Percentiles rank a stretch among this genome's conserved stretches.
Conservation (phyloP, 1,140 invertebrate species). For the Hydropsyche tenuis region DNA sequence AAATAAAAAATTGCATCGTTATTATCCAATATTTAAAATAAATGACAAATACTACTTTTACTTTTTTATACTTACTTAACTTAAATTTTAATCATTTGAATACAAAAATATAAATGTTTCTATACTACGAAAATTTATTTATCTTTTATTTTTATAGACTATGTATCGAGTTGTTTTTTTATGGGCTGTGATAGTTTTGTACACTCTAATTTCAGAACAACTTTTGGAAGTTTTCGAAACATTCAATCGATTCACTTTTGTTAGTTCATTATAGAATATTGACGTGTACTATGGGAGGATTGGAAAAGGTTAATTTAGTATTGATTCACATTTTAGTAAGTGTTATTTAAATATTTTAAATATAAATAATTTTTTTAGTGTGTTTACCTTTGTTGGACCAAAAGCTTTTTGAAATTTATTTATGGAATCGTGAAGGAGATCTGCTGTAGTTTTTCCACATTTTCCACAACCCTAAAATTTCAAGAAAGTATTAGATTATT, state of each 20-base stretch:
- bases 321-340: not conserved
- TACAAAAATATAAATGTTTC: not conserved
- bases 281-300: constrained; percentile 1
- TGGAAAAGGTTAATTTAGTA: constrained; percentile 11
- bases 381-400: constrained; percentile 1
- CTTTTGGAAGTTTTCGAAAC: not conserved
- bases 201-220: constrained; percentile 10
- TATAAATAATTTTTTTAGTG: not conserved
- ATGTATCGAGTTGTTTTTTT: constrained; percentile 14
- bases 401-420: constrained; percentile 22
- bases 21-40: too few species aligned
- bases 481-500: too few species aligned
- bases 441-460: constrained; percentile 27
- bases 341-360: not conserved
- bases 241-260: not conserved
- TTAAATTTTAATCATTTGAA: not conserved
- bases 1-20: not conserved
- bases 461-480: constrained; percentile 28
- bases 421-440: constrained; percentile 25
- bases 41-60: too few species aligned
- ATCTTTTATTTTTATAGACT: constrained; percentile 15
- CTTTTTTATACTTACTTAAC: not conserved
- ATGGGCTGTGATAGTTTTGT: constrained; percentile 10
- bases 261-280: not conserved
- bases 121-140: not conserved